Percentiles rank a stretch among this genome's conserved stretches.
These are phyloP conservation scores for Ochropacha duplaris DNA, from an alignment of 2,888 invertebrate species.

Conservation along the genomic window DNA sequence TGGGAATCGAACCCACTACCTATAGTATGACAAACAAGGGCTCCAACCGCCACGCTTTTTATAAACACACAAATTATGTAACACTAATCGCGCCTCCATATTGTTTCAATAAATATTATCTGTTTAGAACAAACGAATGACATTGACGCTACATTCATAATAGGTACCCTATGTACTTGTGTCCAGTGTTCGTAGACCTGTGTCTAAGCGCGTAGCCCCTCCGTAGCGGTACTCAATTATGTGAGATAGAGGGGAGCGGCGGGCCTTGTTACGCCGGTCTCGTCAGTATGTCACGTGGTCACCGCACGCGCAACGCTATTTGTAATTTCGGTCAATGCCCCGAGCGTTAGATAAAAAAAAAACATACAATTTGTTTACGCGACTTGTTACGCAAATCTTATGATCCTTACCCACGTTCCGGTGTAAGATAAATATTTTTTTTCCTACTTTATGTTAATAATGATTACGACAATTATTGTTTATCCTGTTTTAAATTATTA, in stretches of 20 bases:
- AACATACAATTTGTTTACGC: constrained; percentile 76
- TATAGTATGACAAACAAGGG: too few relatives aligned
- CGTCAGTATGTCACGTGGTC: constrained; percentile 78
- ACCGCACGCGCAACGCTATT: constrained; percentile 76
- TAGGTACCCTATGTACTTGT: constrained; percentile 45
- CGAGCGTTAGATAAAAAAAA: constrained; percentile 76
- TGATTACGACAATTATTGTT: neutral
- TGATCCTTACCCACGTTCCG: constrained; percentile 53
- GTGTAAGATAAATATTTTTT: constrained; percentile 34
- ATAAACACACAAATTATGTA: constrained; percentile 11
- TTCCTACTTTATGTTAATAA: neutral
- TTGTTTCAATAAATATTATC: constrained; percentile 51
- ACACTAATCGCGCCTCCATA: constrained; percentile 35
- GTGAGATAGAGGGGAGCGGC: constrained; percentile 12
- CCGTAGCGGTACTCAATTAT: neutral
- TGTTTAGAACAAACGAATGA: constrained; percentile 61
- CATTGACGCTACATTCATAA: constrained; percentile 75
- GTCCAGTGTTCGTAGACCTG: constrained; percentile 36
- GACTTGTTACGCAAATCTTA: constrained; percentile 71
- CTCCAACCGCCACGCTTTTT: neutral
- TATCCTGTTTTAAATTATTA: neutral
- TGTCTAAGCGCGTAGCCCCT: constrained; percentile 6
- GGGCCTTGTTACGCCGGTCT: constrained; percentile 43
- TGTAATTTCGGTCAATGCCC: constrained; percentile 82
- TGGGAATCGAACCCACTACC: too few relatives aligned